phyloP scores from a whole-genome alignment of 2,888 invertebrate genomes.

The Coenonympha arcania region DNA sequence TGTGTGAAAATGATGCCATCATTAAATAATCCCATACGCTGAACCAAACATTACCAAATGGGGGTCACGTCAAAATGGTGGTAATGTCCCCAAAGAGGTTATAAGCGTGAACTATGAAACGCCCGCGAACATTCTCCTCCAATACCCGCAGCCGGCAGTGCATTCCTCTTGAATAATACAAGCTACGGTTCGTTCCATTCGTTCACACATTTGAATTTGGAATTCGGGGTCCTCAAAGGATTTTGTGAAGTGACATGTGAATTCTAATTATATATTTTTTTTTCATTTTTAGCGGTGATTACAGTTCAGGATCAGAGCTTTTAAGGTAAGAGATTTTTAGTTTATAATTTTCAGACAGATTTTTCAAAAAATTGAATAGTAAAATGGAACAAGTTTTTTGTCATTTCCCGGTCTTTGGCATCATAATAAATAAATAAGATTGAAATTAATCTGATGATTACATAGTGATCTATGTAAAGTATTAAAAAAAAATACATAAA shows the following conservation, averaged over 20 bases:
- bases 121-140: conserved; percentile 50
- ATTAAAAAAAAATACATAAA: no score
- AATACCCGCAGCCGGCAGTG: conserved; percentile 23
- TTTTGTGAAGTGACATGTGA: conserved; percentile 21
- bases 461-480: no score
- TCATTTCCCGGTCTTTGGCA: no score
- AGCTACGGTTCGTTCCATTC: conserved; percentile 19
- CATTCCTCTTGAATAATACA: conserved; percentile 1
- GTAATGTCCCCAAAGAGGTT: conserved; percentile 42
- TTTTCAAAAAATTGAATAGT: not conserved
- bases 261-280: conserved; percentile 21
- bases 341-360: not conserved
- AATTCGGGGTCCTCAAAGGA: conserved; percentile 15
- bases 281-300: conserved; percentile 25
- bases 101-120: conserved; percentile 51
- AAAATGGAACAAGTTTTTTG: no score
- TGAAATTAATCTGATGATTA: no score
- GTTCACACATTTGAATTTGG: conserved; percentile 15
- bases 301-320: conserved; percentile 12
- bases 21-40: conserved; percentile 24
- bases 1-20: conserved; percentile 20
- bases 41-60: conserved; percentile 26
- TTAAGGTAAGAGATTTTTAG: conserved; percentile 23
- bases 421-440: no score
- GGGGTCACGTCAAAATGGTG: conserved; percentile 38